Evolutionary conservation across 2,113 vertebrate genomes (phyloP), one percentile per base, ranked within the genome.

Genomic region (Panthera leo): DNA sequence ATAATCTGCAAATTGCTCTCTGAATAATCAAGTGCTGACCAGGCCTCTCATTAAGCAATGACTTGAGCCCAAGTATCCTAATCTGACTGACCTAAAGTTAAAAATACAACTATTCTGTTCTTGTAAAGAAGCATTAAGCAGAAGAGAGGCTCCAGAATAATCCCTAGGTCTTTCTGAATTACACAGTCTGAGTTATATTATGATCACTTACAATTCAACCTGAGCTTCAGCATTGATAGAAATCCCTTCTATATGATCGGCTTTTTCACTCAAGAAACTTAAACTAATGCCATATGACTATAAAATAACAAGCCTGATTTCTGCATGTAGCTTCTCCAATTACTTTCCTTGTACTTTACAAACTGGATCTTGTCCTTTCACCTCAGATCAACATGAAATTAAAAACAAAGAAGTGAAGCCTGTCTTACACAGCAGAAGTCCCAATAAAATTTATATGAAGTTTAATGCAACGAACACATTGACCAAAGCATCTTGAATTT

Each of bases 401-500:
- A 34, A 89, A 25, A 86, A 53, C 86, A 85, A 75, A 14, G 55
- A 8, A 68, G 34, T 36, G 34, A 85, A 90, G 31, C 3, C 84
- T 89, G 58, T 65, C 65, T 88, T 63, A 34, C 4, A n/a, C 12
- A 68, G 87, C 53, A 13, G 58, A 95, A 86, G 63, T 82, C 29
- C 19, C 31, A n/a, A 83, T 80, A 63, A 89, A 96, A 92, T 83
- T 58, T 80, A 73, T 63, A 65, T 84, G 58, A 70, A 58, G 13
- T 80, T 91, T 73, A 96, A 93, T 36, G 83, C 14, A 61, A 95
- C 85, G 87, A 93, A 95, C 13, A 61, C 87, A 90, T 16, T 87
- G 58, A 96, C 96, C 92, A 90, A 93, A 96, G 87, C 39, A 78
- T 88, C 85, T 91, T 96, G 61, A 31, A 93, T 91, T 93, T 88